These are phyloP conservation scores for Gnatocerus cornutus DNA, from an alignment of 2,888 invertebrate species.

Conservation along the genomic window DNA sequence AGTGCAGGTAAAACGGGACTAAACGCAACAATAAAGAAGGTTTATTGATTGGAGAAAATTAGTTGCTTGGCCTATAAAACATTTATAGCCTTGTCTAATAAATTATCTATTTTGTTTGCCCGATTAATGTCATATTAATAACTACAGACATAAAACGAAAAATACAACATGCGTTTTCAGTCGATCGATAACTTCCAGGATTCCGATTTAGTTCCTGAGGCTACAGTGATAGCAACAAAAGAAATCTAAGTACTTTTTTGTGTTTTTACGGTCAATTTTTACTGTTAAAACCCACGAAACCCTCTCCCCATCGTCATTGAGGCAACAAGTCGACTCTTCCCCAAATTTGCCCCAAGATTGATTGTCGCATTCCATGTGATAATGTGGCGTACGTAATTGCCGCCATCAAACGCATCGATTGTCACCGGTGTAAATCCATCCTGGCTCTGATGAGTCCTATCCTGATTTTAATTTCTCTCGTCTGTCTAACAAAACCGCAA, in stretches of 20 bases:
- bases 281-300: no score
- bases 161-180: background rate
- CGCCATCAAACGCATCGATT: slow-evolving; percentile 19
- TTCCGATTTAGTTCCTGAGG: background rate
- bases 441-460: slow-evolving; percentile 5
- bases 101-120: no score
- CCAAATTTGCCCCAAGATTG: slow-evolving; percentile 21
- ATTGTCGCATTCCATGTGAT: slow-evolving; percentile 25
- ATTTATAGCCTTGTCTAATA: no score
- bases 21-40: no score
- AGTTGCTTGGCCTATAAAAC: no score
- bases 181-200: background rate
- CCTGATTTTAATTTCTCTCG: slow-evolving; percentile 14
- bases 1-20: no score
- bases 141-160: background rate
- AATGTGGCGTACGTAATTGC: slow-evolving; percentile 26
- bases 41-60: no score
- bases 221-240: background rate
- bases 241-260: no score
- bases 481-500: slow-evolving; percentile 9
- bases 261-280: no score
- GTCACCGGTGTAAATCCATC: slow-evolving; percentile 4
- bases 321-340: slow-evolving; percentile 19
- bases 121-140: background rate
- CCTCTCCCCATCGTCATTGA: background rate